Evolutionary conservation across 2,888 invertebrate species (phyloP), one percentile per base, ranked within the genome.

Genomic region (Chydorus sphaericus): DNA sequence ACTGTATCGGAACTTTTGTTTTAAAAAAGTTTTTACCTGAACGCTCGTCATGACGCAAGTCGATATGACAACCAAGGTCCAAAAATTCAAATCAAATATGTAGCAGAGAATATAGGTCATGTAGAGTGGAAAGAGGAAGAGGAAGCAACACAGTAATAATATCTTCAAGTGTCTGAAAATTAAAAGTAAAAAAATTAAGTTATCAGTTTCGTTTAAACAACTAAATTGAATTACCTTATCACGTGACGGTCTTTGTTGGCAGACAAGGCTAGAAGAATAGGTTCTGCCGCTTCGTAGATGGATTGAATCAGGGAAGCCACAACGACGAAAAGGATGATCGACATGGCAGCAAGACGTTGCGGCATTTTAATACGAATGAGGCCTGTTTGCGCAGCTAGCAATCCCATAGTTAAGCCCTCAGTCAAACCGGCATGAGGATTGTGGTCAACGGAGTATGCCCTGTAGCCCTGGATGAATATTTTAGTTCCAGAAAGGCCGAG

Each of bases 291-390:
- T 62, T 76, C 75, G 60, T 72, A 72, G 65, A 75, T 70, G 10
- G 74, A 74, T 62, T 77, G 75, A 10, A 75, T 68, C n/a, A 76
- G 66, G 2, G 75, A 74, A 1, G 75, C 74, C n/a, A 71, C 63
- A 5, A 76, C 75, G 38, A 76, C 73, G 60, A 76, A 75, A 14
- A 75, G 64, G 2, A 75, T 70, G 28, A 76, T 69, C 36, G 72
- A 70, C 65, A 77, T 69, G 11, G 75, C 67, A 55, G 73, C 72
- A 48, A 72, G 69, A 55, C 75, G 67, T 56, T 74, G 70, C 11
- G 73, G 67, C 57, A 72, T 69, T 57, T 69, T 67, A 61, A 75
- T 67, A 52, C 73, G 72, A 3, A 73, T 66, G 1, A 76, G 63
- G 7, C 73, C 73, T 0, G 75, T 74, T 65, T 76, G 75, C 1